These are phyloP conservation scores for Imbricaverruca yamaguchii DNA, from an alignment of 2,888 invertebrate species.

Conservation along the genomic window DNA sequence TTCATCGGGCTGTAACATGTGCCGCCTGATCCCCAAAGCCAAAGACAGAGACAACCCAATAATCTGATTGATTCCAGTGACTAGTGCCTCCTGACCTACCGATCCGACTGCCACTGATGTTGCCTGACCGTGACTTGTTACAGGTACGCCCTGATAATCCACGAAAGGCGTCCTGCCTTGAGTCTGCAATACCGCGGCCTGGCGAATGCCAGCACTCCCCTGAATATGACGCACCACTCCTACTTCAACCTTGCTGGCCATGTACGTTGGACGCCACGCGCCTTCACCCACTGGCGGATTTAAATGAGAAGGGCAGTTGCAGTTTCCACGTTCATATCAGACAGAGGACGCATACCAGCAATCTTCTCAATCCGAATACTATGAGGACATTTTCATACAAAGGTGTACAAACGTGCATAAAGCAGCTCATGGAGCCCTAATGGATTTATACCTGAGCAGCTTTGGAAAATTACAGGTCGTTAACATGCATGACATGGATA, in stretches of 20 bases:
- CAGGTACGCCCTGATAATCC: not conserved
- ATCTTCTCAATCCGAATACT: not conserved
- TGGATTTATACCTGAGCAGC: no score
- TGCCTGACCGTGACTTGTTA: not conserved
- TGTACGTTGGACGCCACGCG: constrained; percentile 37
- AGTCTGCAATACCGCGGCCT: constrained; percentile 65
- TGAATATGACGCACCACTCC: constrained; percentile 80
- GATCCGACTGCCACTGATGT: no score
- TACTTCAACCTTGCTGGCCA: constrained; percentile 93
- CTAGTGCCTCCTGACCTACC: no score
- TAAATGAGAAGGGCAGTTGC: not conserved
- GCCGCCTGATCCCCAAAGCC: no score
- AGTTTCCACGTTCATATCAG: no score
- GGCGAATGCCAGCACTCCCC: constrained; percentile 66
- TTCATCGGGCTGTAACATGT: no score
- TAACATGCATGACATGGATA: no score
- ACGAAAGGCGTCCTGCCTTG: constrained; percentile 45
- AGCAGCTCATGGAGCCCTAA: not conserved
- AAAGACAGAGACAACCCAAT: no score
- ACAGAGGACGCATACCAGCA: not conserved
- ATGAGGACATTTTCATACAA: not conserved
- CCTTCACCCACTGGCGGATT: not conserved
- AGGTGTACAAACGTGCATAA: not conserved
- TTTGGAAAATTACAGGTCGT: no score
- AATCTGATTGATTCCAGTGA: no score